These are phyloP conservation scores for Oligia strigilis DNA, from an alignment of 2,888 invertebrate species.

Conservation along the genomic window DNA sequence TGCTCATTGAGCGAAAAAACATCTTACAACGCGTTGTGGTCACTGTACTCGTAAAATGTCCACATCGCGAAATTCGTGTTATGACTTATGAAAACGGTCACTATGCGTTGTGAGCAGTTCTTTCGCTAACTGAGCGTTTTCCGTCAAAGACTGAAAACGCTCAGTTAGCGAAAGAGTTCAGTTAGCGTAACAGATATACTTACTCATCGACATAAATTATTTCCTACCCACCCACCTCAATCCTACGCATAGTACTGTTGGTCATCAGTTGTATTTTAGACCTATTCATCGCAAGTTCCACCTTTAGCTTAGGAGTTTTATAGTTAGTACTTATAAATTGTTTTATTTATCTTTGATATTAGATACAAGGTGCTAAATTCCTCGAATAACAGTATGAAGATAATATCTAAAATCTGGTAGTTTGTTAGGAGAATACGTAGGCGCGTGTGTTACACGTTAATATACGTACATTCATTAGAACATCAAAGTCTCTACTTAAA, in stretches of 20 bases:
- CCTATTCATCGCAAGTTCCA: background rate
- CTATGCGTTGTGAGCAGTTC: background rate
- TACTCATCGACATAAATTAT: no score
- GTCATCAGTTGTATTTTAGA: background rate
- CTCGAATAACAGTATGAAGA: background rate
- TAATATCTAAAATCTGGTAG: background rate
- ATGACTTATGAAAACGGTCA: no score
- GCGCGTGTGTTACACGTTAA: background rate
- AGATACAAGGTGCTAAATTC: background rate
- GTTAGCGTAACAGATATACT: background rate
- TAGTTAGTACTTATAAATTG: background rate
- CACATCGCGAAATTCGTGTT: no score
- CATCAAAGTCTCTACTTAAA: constrained; percentile 9
- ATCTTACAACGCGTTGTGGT: no score
- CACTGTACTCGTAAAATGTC: no score
- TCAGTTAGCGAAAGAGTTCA: no score
- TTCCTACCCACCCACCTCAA: background rate
- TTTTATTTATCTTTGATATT: background rate
- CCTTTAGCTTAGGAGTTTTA: background rate
- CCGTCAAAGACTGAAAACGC: no score
- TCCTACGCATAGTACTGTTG: background rate
- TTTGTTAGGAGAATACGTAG: background rate
- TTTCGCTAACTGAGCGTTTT: background rate
- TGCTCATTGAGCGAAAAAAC: no score
- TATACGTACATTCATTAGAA: background rate